Evolutionary conservation across 2,888 invertebrate species (phyloP), one percentile per base, ranked within the genome.

Genomic region (Acheta domesticus): DNA sequence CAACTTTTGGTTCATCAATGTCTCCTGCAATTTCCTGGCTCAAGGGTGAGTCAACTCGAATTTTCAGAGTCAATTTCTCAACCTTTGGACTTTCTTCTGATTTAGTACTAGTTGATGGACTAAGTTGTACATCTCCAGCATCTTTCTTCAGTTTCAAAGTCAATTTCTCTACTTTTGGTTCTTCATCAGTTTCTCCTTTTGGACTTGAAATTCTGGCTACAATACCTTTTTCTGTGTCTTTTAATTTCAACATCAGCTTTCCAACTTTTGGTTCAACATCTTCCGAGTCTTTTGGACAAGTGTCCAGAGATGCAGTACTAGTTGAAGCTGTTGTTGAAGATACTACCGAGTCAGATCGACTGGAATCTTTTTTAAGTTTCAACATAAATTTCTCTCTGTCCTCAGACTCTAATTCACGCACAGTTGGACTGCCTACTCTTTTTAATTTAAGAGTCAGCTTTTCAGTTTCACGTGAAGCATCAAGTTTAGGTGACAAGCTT

Each of bases 1-100:
- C 81, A 20, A 81, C 73, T 75, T 19, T 78, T 21, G 78, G 78
- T 20, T 79, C 78, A 23, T 80, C 79, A 14, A n/a, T 11, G 3
- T 62, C 62, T 36, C 36, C 36, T 14, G 62, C n/a, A 2, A 11
- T n/a, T 62, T 62, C 62, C 62, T 62, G 62, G 36, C 36, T 36
- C 36, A 36, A 36, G 4, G 62, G 62, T 19, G 62, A 62, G n/a
- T 62, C 62, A 62, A 62, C 62, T 62, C 62, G 14, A 48, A 83
- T 36, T 81, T 83, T 83, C 73, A 84, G 83, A 78, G 83, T 85
- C 76, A 84, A 83, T 80, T 84, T 84, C 19, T 84, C 83, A 75
- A 83, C 83, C 5, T 82, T 83, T 50, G 76, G 79, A 76, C 74
- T 49, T 82, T 82, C 80, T 78, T 77, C 78, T 14, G 79, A 77